Conservation (phyloP, 2,797 vertebrate species). For the Pangasius sanitwongsei region DNA sequence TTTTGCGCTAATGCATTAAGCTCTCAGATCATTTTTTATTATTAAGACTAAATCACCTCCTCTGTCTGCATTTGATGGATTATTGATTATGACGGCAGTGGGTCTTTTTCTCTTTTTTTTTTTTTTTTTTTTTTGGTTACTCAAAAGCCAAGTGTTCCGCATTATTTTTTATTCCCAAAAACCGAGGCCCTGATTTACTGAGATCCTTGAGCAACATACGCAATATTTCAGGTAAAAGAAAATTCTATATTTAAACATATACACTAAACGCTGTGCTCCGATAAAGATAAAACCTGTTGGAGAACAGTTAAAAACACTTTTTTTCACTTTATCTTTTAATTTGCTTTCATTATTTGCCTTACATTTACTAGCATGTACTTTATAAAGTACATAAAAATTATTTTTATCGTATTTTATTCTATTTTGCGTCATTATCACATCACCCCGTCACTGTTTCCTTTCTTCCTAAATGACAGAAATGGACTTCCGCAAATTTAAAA, state of each 20-base stretch:
- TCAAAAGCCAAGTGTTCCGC: background rate
- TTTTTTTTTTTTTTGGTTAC: background rate
- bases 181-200: background rate
- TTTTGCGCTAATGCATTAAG: conserved; percentile 6
- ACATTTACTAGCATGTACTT: background rate
- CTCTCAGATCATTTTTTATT: conserved; percentile 20
- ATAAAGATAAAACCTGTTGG: background rate
- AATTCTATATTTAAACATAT: no score
- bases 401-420: background rate
- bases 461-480: background rate
- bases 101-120: background rate
- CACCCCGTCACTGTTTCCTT: background rate
- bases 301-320: background rate
- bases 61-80: conserved; percentile 12
- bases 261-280: background rate
- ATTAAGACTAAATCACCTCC: conserved; percentile 28
- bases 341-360: background rate
- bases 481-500: background rate
- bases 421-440: background rate
- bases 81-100: conserved; percentile 13
- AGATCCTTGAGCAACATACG: background rate
- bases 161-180: background rate
- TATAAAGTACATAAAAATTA: background rate
- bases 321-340: background rate
- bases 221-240: background rate